Base-by-base conservation (phyloP, 2,888 invertebrate species). In the Patella pellucida region DNA sequence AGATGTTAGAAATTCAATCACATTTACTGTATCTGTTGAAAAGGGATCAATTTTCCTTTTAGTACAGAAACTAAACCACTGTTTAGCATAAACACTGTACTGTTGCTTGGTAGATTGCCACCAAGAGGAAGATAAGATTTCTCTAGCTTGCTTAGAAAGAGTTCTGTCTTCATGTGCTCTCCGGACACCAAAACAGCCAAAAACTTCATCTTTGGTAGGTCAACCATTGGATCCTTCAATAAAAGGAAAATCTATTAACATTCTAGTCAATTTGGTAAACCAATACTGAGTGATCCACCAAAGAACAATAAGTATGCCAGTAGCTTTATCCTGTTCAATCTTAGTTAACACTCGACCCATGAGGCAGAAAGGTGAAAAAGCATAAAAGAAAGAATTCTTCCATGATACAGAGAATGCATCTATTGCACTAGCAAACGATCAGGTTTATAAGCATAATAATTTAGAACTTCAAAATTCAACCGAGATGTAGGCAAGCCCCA, bases 211-310 rank as follows among this genome's bases (percentile, higher is more conserved):
- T 72, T 19, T 54, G 23, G 54, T 19, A 41, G 52, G 7, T 19
- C 5, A 19, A 15, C 15, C 62, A 62, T 23, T 41, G 41, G 31
- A 1, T 16, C 16, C 15, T 27, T 68, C 41, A 23, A n/a, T 19
- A 12, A 62, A 23, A 23, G 62, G 23, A 19, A 62, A 5, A 3
- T 62, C 62, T 23, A 19, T 62, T 41, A n/a, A 23, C 73, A 23
- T 70, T 16, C 52, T 75, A 75, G 68, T 77, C 72, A 54, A 75
- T 72, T 52, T 68, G 72, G 75, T 68, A 15, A 23, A 79, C 79
- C 79, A 77, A 50, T 52, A 41, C 50, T 79, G 75, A n/a, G 76
- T 74, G 7, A 73, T 73, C 79, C 78, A 78, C 15, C 50, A 31
- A 19, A 78, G 72, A 12, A 72, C 69, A 41, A 79, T 70, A 27